These are phyloP conservation scores for Oncorhynchus clarkii DNA, from an alignment of 2,113 vertebrate genomes.

Conservation along the genomic window DNA sequence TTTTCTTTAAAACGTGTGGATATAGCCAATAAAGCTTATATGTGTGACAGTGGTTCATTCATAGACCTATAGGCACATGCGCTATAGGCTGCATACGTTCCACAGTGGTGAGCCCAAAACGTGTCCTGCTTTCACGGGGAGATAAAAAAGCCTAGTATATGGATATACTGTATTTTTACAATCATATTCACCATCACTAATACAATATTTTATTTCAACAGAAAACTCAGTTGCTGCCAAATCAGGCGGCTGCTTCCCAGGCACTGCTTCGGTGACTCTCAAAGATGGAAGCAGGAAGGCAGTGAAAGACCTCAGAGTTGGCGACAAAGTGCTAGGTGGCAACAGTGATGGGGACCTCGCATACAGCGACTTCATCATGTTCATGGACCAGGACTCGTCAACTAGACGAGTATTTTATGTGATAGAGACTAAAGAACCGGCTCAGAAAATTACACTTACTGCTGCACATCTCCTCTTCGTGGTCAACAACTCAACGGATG, in stretches of 20 bases:
- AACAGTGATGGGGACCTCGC: constrained; percentile 78
- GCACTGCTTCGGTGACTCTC: constrained; percentile 81
- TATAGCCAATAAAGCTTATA: neutral
- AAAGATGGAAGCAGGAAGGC: constrained; percentile 83
- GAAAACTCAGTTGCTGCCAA: constrained; percentile 97
- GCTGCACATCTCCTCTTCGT: constrained; percentile 91
- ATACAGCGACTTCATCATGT: constrained; percentile 92
- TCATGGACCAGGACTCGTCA: constrained; percentile 83
- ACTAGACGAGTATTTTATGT: constrained; percentile 84
- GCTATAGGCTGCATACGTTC: too few relatives aligned
- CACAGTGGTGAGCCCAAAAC: too few relatives aligned
- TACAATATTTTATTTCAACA: constrained; percentile 42
- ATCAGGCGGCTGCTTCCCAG: constrained; percentile 94
- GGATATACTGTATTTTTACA: neutral
- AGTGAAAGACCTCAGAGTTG: constrained; percentile 80
- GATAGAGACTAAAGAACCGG: constrained; percentile 83
- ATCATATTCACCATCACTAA: neutral
- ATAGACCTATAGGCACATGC: neutral
- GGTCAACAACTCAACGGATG: constrained; percentile 52
- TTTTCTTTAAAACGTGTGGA: neutral
- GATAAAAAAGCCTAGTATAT: neutral
- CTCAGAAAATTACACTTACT: constrained; percentile 81
- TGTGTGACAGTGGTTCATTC: neutral
- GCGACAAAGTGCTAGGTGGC: constrained; percentile 85
- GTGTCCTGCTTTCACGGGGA: neutral